Conservation (phyloP, 2,888 invertebrate genomes). For the Megaustenia siamemsis region DNA sequence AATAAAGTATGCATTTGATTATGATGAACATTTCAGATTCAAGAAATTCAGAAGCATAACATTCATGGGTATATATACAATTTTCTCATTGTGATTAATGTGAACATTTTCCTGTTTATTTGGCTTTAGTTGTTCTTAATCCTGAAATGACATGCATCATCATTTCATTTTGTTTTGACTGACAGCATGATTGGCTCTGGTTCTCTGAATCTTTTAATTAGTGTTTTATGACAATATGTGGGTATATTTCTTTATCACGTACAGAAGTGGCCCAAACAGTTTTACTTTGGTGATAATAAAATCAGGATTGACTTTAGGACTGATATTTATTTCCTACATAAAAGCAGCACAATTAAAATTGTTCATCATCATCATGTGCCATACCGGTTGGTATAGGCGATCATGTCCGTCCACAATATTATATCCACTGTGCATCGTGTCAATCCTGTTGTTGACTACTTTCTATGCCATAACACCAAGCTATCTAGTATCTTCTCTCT, state of each 20-base stretch:
- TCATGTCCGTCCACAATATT: no score
- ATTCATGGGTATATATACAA: constrained; percentile 43
- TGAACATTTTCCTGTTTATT: background rate
- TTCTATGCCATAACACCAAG: no score
- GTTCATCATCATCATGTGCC: no score
- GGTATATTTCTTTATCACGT: background rate
- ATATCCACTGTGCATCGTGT: no score
- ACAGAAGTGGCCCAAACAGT: no score
- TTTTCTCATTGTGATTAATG: background rate
- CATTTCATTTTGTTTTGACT: background rate
- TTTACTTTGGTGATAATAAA: no score
- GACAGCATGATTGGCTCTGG: constrained; percentile 6
- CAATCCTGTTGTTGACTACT: no score
- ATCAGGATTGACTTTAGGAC: no score
- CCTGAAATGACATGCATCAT: background rate
- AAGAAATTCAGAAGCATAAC: constrained; percentile 14
- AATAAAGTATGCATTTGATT: background rate
- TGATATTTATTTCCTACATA: no score
- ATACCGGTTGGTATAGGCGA: no score
- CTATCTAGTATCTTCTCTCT: no score
- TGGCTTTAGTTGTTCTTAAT: background rate
- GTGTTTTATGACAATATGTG: background rate
- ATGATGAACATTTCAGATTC: constrained; percentile 50
- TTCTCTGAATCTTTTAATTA: background rate
- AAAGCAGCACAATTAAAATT: no score